Evolutionary conservation across 2,797 vertebrate species (phyloP), one percentile per base, ranked within the genome.

Genomic region (Eospalax fontanierii): DNA sequence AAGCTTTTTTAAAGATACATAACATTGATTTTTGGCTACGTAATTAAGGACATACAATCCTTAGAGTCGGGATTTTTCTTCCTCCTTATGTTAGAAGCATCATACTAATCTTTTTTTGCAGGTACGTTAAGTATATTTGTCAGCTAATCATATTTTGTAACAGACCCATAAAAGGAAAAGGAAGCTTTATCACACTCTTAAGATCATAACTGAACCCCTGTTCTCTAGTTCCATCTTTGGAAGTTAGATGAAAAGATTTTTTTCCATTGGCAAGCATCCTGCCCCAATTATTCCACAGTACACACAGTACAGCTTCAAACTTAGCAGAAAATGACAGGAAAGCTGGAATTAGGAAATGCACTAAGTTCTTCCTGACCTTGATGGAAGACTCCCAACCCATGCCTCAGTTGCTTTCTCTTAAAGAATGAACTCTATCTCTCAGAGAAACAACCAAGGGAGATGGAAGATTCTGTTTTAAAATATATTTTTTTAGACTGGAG

Each of bases 201-300:
- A 66, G 80, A 92, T 92, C 65, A 50, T 66, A 83, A 85, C 15
- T 7, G 28, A 91, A 82, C 8, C n/a, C 68, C 14, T 28, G 38
- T 76, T 96, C 46, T 89, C 70, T 85, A 92, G 89, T 43, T 85
- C 90, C 80, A 93, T 87, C 90, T 96, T 93, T 89, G 46, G 92
- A 97, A 94, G 43, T 87, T 59, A 46, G 40, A 90, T 38, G 70
- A 73, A 90, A 57, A 46, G n/a, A 59, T 65, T 71, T 50, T 78
- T 59, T 30, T 38, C 66, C 71, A 59, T 4, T 71, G 92, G 71
- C 89, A 76, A 70, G 30, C 54, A 93, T 80, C 40, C 22, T n/a
- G 81, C 80, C 65, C 84, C 63, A 26, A 21, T 28, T 73, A 93
- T 71, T 89, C 24, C n/a, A 65, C 63, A 46, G 71, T 75, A 40